Conservation (phyloP, 2,797 vertebrate species). For the Sparus aurata region DNA sequence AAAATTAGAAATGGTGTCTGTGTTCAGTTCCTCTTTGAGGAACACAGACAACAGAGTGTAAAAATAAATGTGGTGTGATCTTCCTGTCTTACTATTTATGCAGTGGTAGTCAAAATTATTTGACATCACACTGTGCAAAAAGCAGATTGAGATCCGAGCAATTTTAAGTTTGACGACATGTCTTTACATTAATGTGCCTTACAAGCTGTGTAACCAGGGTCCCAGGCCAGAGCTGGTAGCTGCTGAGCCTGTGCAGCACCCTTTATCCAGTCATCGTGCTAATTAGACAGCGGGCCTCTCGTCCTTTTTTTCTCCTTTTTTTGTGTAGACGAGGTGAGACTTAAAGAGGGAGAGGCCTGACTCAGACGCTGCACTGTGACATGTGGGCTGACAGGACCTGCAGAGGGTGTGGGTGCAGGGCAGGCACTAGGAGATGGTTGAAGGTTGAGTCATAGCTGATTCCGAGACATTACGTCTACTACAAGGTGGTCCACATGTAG, state of each 20-base stretch:
- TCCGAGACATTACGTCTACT: slow-evolving; percentile 34
- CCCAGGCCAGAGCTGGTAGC: background rate
- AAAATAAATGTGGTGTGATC: background rate
- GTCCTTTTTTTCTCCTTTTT: background rate
- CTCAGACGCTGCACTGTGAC: slow-evolving; percentile 28
- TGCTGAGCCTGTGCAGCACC: background rate
- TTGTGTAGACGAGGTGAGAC: slow-evolving; percentile 6
- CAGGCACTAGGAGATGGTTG: slow-evolving; percentile 24
- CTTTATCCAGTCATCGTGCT: slow-evolving; percentile 39
- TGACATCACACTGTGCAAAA: background rate
- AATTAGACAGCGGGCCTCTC: slow-evolving; percentile 43
- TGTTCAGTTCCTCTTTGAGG: background rate
- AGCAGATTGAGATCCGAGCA: background rate
- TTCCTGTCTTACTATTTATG: background rate
- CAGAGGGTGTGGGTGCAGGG: slow-evolving; percentile 32
- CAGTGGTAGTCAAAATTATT: background rate
- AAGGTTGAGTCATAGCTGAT: slow-evolving; percentile 52
- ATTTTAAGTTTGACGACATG: background rate
- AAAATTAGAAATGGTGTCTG: background rate
- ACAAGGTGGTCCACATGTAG: slow-evolving; percentile 52
- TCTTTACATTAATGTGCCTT: background rate
- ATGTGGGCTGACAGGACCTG: slow-evolving; percentile 4
- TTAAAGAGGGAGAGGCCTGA: slow-evolving; percentile 29
- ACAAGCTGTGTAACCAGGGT: slow-evolving; percentile 3
- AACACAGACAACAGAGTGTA: background rate